Evolutionary conservation across 2,113 vertebrate species (phyloP).

Genomic region (Narcine bancroftii): DNA sequence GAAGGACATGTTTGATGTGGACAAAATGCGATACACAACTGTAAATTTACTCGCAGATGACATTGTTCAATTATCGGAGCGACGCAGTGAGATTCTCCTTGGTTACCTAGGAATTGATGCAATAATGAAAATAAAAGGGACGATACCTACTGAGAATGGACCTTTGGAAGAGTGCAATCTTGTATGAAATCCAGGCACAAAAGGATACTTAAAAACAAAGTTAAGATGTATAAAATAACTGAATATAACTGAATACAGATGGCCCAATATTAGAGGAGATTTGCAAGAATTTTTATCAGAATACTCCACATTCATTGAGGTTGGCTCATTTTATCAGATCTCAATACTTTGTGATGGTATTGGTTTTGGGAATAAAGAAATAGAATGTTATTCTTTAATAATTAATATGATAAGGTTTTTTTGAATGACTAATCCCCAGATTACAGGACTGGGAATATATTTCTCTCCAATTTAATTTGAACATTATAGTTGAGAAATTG

Average conservation of each 20-base stretch:
- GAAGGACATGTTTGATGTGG: constrained; percentile 93
- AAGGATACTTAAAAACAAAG: background rate
- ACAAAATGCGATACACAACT: constrained; percentile 84
- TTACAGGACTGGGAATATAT: background rate
- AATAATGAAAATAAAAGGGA: constrained; percentile 65
- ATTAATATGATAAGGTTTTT: background rate
- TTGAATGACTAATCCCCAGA: background rate
- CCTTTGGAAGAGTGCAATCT: constrained; percentile 40
- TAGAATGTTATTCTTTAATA: background rate
- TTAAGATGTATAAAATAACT: background rate
- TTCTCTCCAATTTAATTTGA: background rate
- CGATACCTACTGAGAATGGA: constrained; percentile 49
- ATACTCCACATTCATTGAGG: background rate
- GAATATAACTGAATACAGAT: background rate
- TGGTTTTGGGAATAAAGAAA: background rate
- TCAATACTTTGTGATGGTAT: background rate
- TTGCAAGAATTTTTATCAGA: background rate
- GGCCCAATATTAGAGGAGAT: background rate
- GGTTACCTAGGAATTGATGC: constrained; percentile 72
- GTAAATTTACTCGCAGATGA: constrained; percentile 74
- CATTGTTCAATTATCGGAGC: constrained; percentile 80
- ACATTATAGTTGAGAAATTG: background rate
- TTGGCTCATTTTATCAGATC: constrained; percentile 11
- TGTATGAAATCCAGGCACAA: background rate
- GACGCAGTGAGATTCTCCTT: constrained; percentile 85